Base-by-base conservation (phyloP, 2,888 invertebrate species). In the Byasa hedistus region DNA sequence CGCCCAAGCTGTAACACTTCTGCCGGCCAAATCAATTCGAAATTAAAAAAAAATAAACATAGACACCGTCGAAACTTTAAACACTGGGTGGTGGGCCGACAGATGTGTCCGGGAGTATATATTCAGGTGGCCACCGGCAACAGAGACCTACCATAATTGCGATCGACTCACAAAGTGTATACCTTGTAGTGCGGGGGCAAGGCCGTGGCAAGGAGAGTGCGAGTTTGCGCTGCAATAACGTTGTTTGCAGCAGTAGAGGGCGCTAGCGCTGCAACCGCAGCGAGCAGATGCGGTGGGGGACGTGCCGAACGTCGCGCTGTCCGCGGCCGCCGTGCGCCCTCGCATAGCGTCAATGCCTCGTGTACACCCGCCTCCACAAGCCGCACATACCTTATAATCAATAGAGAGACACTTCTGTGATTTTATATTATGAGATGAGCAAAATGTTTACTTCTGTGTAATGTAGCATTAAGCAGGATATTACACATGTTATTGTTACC, bases 351-450 rank as follows among this genome's bases (percentile, higher is more conserved):
- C 74, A 99, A 86, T 48, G 96, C 96, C 79, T 97, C 96, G 80
- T 98, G 96, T 74, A 98, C 95, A 72, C 96, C 95, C 61, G 96
- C 96, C 84, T 99, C 99, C 44, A 99, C 95, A 36, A 98, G 88
- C 17, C 96, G 94, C 3, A 98, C 97, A 87, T 99, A 99, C 75
- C 96, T 93, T 17, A 21, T 23, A 21, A 52, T 7, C 3, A 17
- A 44, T 15, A 44, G 3, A 15, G 4, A 36, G 32, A 36, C 10
- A 36, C n/a, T n/a, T n/a, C n/a, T n/a, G n/a, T n/a, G n/a, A n/a
- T n/a, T n/a, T n/a, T n/a, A n/a, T n/a, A n/a, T n/a, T n/a, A n/a
- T n/a, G n/a, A n/a, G n/a, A n/a, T n/a, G n/a, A n/a, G n/a, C n/a
- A n/a, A n/a, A n/a, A n/a, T n/a, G n/a, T n/a, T n/a, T n/a, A n/a